Evolutionary conservation across 1,140 invertebrate genomes (phyloP).

Genomic region (Drosophila triauraria): DNA sequence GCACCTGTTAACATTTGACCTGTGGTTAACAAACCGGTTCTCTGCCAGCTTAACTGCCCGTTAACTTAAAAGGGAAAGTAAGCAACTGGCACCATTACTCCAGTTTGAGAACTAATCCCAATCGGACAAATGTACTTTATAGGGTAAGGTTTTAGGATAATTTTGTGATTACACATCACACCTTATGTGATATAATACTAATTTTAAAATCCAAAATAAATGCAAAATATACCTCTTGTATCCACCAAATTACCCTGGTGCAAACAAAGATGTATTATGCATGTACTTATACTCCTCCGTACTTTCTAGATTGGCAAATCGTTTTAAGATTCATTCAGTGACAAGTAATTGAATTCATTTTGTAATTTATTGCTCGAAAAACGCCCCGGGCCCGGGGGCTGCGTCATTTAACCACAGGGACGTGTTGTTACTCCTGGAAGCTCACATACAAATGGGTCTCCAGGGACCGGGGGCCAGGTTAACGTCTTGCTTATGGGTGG

Average conservation of each 20-base stretch:
- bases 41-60: too few relatives aligned
- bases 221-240: neutral
- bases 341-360: slow-evolving; percentile 83
- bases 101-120: too few relatives aligned
- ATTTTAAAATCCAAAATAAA: neutral
- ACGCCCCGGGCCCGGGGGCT: slow-evolving; percentile 49
- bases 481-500: slow-evolving; percentile 62
- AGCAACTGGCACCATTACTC: too few relatives aligned
- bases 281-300: neutral
- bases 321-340: slow-evolving; percentile 76
- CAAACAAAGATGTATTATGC: neutral
- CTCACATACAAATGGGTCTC: slow-evolving; percentile 77
- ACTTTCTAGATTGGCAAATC: slow-evolving; percentile 55
- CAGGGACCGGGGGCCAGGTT: slow-evolving; percentile 62
- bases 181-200: too few relatives aligned
- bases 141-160: too few relatives aligned
- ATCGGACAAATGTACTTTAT: too few relatives aligned
- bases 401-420: slow-evolving; percentile 40
- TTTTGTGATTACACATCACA: too few relatives aligned
- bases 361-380: slow-evolving; percentile 78
- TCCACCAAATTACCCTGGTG: neutral
- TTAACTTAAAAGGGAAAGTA: too few relatives aligned
- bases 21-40: too few relatives aligned
- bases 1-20: too few relatives aligned
- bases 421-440: slow-evolving; percentile 49